These are phyloP conservation scores for Apamea epomidion DNA, from an alignment of 2,888 invertebrate genomes.

Conservation along the genomic window DNA sequence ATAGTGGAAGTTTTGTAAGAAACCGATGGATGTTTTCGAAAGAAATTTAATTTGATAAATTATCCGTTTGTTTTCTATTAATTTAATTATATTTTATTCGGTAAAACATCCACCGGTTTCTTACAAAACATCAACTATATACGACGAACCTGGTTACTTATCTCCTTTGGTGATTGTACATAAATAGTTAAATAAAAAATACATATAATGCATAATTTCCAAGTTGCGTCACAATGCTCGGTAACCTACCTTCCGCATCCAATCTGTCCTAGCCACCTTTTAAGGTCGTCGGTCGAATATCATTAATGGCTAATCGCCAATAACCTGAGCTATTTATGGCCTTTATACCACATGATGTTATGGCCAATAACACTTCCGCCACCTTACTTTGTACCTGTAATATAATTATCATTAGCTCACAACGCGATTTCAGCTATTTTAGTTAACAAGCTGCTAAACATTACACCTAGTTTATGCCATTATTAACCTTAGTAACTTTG, in stretches of 20 bases:
- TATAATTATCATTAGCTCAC: slow-evolving; percentile 33
- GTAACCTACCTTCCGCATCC: too few relatives aligned
- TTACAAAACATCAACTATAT: too few relatives aligned
- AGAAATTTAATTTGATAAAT: too few relatives aligned
- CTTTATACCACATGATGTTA: not conserved
- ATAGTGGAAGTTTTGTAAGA: too few relatives aligned
- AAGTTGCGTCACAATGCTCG: not conserved
- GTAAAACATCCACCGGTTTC: too few relatives aligned
- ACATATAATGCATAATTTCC: not conserved
- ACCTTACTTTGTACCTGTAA: slow-evolving; percentile 33
- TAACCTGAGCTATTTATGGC: not conserved
- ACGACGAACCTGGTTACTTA: too few relatives aligned
- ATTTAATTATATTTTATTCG: too few relatives aligned
- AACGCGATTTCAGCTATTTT: slow-evolving; percentile 19
- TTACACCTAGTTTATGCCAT: slow-evolving; percentile 24
- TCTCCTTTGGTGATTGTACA: not conserved
- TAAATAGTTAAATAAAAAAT: not conserved
- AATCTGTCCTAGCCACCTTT: not conserved
- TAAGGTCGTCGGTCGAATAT: not conserved
- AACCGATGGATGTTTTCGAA: too few relatives aligned
- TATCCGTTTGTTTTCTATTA: too few relatives aligned
- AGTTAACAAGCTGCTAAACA: slow-evolving; percentile 29
- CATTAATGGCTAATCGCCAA: not conserved
- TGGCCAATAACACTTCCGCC: slow-evolving; percentile 8
- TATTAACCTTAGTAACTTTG: slow-evolving; percentile 54